A percentile compares a stretch with the other conserved stretches of the same genome.
These are phyloP conservation scores for Osmerus eperlanus DNA, from an alignment of 2,113 vertebrate genomes.

Conservation along the genomic window DNA sequence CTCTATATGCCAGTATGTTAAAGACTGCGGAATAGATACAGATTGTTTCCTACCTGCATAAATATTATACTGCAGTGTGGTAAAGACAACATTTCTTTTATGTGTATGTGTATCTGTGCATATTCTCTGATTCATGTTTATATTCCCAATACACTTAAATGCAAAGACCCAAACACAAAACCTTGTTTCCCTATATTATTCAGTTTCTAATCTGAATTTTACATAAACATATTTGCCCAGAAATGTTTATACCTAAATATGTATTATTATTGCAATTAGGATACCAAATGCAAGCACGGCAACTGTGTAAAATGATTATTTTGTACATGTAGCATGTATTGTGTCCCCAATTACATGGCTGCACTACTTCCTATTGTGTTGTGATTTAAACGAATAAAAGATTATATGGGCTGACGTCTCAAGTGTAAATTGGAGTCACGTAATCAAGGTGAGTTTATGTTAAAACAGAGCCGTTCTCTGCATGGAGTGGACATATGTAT, in stretches of 20 bases:
- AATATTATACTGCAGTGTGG: neutral
- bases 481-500: no score
- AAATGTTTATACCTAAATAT: constrained; percentile 55
- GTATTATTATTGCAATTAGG: constrained; percentile 48
- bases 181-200: constrained; percentile 33
- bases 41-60: constrained; percentile 16
- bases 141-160: constrained; percentile 19
- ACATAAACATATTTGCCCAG: constrained; percentile 52
- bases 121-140: constrained; percentile 1
- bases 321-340: constrained; percentile 78
- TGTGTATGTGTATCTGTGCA: neutral
- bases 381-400: constrained; percentile 81
- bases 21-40: constrained; percentile 14
- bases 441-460: neutral
- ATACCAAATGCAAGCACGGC: constrained; percentile 68
- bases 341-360: constrained; percentile 75
- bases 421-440: constrained; percentile 37
- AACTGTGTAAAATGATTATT: constrained; percentile 69
- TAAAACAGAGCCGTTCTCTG: neutral
- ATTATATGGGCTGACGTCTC: constrained; percentile 66
- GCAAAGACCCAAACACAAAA: constrained; percentile 41
- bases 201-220: constrained; percentile 50
- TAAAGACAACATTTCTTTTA: constrained; percentile 13
- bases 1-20: neutral
- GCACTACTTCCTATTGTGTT: constrained; percentile 76